Base-by-base conservation (phyloP, 2,888 invertebrate species). In the Melikaiella ostensackeni region DNA sequence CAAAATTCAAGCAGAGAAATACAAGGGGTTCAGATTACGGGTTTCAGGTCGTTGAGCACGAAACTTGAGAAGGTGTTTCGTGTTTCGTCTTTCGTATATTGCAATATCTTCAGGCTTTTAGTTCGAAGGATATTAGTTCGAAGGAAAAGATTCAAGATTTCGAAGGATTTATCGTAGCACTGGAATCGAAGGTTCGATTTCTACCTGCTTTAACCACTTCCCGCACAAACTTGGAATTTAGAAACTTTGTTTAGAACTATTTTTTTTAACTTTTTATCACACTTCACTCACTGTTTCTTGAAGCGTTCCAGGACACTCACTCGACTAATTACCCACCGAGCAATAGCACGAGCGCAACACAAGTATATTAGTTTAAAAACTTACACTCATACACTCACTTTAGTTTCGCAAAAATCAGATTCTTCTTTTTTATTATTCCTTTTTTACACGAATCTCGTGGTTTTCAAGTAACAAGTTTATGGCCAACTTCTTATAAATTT, bases 271-370 rank as follows among this genome's bases (percentile, higher is more conserved):
- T 24, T 16, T 24, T n/a, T 66, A 46, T 46, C 4, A 19, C 66
- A 66, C 46, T 64, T 19, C 27, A 66, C 66, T 42, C 16, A 24
- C 19, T 46, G 42, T 30, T 27, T 46, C 19, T 38, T 64, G 21
- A 16, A 66, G 11, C 50, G 75, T 75, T 75, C 21, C 75, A 75
- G 55, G 55, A 64, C 62, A 75, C 75, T 63, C 62, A 63, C 55
- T 75, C 46, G 75, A 30, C 21, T 62, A 64, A 75, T 75, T 64
- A 55, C 13, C 33, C 50, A 42, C 59, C 42, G 27, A 7, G 42
- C 57, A n/a, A n/a, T 16, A 57, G 38, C 62, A 63, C 63, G 42
- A 62, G 50, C 63, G n/a, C n/a, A 46, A 66, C 42, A 50, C 42
- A 70, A 6, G 21, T 21, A 21, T 19, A 42, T 16, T 46, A 38